phyloP scores from a whole-genome alignment of 2,888 invertebrate species.

The Metalampra italica region DNA sequence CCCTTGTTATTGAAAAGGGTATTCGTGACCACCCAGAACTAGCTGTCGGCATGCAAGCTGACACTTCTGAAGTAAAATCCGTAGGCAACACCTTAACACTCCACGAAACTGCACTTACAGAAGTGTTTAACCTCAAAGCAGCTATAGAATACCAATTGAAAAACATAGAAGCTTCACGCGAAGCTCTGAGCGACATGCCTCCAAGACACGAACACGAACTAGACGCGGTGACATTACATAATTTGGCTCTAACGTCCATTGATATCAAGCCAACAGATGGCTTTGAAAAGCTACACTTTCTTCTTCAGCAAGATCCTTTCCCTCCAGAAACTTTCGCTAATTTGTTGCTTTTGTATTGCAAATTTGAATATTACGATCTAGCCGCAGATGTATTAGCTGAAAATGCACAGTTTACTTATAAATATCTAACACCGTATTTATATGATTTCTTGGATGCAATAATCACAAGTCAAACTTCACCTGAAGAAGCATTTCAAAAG shows the following conservation, averaged over 20 bases:
- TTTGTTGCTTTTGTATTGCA: slow-evolving; percentile 95
- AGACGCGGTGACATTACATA: slow-evolving; percentile 98
- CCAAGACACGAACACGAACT: slow-evolving; percentile 97
- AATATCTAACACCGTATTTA: slow-evolving; percentile 94
- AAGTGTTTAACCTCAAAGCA: slow-evolving; percentile 98
- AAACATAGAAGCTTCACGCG: slow-evolving; percentile 88
- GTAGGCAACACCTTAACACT: slow-evolving; percentile 96
- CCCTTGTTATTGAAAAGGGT: slow-evolving; percentile 95
- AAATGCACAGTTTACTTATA: slow-evolving; percentile 97
- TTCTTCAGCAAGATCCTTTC: slow-evolving; percentile 96
- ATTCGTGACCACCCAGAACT: slow-evolving; percentile 98
- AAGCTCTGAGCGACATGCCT: slow-evolving; percentile 93
- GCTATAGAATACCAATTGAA: slow-evolving; percentile 95
- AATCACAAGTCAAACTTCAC: slow-evolving; percentile 97
- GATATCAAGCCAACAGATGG: slow-evolving; percentile 93
- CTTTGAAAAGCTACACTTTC: slow-evolving; percentile 90
- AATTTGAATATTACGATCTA: slow-evolving; percentile 97
- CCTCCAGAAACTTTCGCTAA: slow-evolving; percentile 99
- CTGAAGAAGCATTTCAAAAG: slow-evolving; percentile 96
- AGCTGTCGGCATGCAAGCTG: slow-evolving; percentile 97
- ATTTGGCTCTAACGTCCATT: slow-evolving; percentile 94
- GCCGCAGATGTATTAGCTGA: slow-evolving; percentile 99
- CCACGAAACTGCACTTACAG: slow-evolving; percentile 97
- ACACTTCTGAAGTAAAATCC: slow-evolving; percentile 93
- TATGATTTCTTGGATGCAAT: slow-evolving; percentile 98